phyloP scores from a whole-genome alignment of 2,113 vertebrate genomes.

The Nicator chloris region DNA sequence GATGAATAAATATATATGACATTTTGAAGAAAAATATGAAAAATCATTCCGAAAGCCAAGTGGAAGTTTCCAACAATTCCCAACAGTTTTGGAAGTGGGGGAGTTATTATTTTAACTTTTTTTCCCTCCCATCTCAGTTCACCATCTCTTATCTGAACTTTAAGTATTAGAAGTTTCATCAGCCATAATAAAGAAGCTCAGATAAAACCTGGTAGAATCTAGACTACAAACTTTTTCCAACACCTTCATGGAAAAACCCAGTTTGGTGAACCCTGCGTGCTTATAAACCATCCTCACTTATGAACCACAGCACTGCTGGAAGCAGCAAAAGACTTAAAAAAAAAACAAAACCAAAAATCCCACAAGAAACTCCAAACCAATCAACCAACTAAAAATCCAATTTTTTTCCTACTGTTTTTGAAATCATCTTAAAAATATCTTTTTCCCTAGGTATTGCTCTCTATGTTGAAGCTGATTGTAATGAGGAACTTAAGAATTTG shows the following conservation, averaged over 20 bases:
- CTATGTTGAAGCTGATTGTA: neutral
- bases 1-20: neutral
- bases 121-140: rapidly evolving
- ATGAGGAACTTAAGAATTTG: neutral
- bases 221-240: neutral
- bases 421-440: neutral
- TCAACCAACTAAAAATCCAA: neutral
- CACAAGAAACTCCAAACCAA: neutral
- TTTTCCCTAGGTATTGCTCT: neutral
- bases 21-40: neutral
- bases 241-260: neutral
- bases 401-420: rapidly evolving
- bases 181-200: neutral
- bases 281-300: neutral
- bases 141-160: neutral
- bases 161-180: neutral
- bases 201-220: neutral
- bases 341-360: neutral
- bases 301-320: neutral
- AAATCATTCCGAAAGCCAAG: neutral
- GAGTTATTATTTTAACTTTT: neutral
- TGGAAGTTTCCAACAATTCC: neutral
- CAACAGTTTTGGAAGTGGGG: neutral
- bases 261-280: neutral
- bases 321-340: neutral